These are phyloP conservation scores for Hypocryptadius cinnamomeus DNA, from an alignment of 2,113 vertebrate species.

Conservation along the genomic window DNA sequence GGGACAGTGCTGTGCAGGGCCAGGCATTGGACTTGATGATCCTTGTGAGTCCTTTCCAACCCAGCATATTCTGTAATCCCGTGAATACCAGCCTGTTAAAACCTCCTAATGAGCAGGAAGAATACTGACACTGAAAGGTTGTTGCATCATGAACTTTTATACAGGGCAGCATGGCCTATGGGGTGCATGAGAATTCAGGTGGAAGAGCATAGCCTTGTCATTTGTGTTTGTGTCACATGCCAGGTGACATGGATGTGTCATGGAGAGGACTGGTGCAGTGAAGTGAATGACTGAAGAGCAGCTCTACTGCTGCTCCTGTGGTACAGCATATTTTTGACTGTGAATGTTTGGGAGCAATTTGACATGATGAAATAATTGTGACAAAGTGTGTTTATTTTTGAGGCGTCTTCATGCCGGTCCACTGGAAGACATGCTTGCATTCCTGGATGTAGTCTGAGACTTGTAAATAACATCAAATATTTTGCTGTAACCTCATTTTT, in stretches of 20 bases:
- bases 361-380: background rate
- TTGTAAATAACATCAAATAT: background rate
- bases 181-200: background rate
- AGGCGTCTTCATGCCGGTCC: background rate
- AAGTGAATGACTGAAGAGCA: background rate
- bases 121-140: background rate
- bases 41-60: background rate
- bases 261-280: background rate
- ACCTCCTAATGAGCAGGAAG: background rate
- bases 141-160: background rate
- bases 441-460: background rate
- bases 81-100: background rate
- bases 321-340: background rate
- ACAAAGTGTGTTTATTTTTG: background rate
- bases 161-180: background rate
- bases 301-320: background rate
- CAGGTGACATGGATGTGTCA: background rate
- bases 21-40: background rate
- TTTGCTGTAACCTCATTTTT: constrained; percentile 2
- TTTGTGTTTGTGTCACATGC: background rate
- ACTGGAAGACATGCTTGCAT: background rate
- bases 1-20: background rate
- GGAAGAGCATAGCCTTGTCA: background rate
- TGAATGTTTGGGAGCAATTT: background rate
- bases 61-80: background rate